Base-by-base conservation (phyloP, 92 coral and sea anemone genomes). In the Palythoa heliodiscus region DNA sequence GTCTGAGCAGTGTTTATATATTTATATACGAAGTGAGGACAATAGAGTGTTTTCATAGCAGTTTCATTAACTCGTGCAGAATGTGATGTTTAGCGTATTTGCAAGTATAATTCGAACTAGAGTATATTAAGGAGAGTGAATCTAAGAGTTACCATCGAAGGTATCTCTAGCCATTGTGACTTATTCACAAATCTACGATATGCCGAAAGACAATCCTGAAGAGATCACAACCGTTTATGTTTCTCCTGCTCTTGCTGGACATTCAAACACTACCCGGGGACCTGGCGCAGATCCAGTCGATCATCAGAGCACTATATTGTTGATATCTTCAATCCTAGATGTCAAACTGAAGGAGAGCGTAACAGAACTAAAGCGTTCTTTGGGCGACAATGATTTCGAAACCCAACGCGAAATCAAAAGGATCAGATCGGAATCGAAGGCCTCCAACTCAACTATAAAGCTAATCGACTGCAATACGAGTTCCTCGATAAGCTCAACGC, bases 341-440 rank as follows among this genome's bases (percentile, higher is more conserved):
- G 72, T 68, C 39, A 68, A 68, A 29, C 16, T 68, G 16, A 68
- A 68, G 40, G 39, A 68, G 72, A 68, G 72, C 72, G 40, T 68
- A 23, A 68, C 38, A 23, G 72, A 68, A 68, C 39, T 68, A 23
- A 63, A 63, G 24, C 23, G 70, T 8, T 17, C 70, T 63, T 22
- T 63, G 29, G 17, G 29, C 29, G 70, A 63, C 29, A 17, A 63
- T 3, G 70, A 63, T 5, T 63, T 63, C 4, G 70, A 63, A 22
- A 63, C 70, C 3, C 70, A 63, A 63, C 23, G 70, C 13, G 83
- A 89, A 39, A 48, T 88, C 19, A 77, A 88, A 78, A 89, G 85
- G 52, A 61, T 89, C 40, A 89, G 70, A 84, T 64, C 86, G 11
- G 69, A 85, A 82, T 70, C 76, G 14, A 89, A 85, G 73, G 92